A percentile compares a stretch with the other conserved stretches of the same genome.
phyloP scores from a whole-genome alignment of 2,113 vertebrate species.

The Neolamprologus brichardi region DNA sequence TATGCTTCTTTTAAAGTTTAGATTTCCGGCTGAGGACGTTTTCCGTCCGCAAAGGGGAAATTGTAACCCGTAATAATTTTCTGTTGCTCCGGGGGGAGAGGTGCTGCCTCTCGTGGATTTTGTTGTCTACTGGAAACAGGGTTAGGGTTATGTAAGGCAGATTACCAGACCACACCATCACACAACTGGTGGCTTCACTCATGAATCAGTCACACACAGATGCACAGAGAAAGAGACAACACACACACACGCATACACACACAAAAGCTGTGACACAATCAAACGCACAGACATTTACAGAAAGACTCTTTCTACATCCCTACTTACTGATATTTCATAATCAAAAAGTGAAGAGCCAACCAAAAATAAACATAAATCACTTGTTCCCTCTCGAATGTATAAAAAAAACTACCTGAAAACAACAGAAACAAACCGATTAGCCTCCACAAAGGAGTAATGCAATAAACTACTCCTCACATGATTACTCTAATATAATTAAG shows the following conservation, averaged over 20 bases:
- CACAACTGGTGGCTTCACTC: neutral
- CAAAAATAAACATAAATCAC: neutral
- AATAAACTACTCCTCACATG: neutral
- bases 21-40: neutral
- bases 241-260: neutral
- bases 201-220: slow-evolving; percentile 5
- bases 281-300: neutral
- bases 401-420: neutral
- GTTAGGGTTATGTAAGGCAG: slow-evolving; percentile 50
- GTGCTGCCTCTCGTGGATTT: slow-evolving; percentile 25
- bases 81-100: neutral
- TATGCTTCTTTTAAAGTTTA: neutral
- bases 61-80: neutral
- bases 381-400: neutral
- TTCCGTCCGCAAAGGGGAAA: neutral
- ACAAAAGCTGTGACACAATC: neutral
- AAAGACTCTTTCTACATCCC: neutral
- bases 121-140: slow-evolving; percentile 1
- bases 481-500: neutral
- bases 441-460: neutral
- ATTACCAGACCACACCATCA: slow-evolving; percentile 23
- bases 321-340: neutral
- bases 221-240: neutral
- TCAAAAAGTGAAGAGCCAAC: neutral
- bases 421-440: neutral